Percentiles rank a stretch among this genome's conserved stretches.
Evolutionary conservation across 1,140 invertebrate species (phyloP).

Genomic region (Idris sp.): DNA sequence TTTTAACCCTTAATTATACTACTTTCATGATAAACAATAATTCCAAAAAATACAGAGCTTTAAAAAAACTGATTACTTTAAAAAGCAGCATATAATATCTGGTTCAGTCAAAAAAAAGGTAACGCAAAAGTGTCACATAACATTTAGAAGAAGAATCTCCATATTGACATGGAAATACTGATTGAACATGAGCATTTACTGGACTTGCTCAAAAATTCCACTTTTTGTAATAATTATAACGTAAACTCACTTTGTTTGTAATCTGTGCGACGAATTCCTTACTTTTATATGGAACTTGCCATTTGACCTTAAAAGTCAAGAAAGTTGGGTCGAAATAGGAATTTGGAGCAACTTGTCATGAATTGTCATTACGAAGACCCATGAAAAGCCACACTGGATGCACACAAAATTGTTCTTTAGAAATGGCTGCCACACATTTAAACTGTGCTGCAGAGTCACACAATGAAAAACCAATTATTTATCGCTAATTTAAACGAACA

Average conservation of each 20-base stretch:
- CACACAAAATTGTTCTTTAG: background rate
- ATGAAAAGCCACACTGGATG: slow-evolving; percentile 31
- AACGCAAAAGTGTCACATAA: too few relatives aligned
- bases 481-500: slow-evolving; percentile 6
- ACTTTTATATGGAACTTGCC: slow-evolving; percentile 69
- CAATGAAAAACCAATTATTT: slow-evolving; percentile 3
- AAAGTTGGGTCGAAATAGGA: slow-evolving; percentile 68
- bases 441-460: background rate
- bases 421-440: background rate
- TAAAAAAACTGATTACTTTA: too few relatives aligned
- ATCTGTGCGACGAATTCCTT: slow-evolving; percentile 56
- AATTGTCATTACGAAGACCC: slow-evolving; percentile 65
- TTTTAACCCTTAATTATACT: too few relatives aligned
- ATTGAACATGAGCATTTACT: slow-evolving; percentile 1
- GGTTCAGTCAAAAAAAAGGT: too few relatives aligned
- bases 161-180: slow-evolving; percentile 50
- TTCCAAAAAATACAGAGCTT: too few relatives aligned
- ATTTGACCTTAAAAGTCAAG: slow-evolving; percentile 74
- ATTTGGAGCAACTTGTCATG: slow-evolving; percentile 68
- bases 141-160: too few relatives aligned
- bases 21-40: too few relatives aligned
- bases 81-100: too few relatives aligned
- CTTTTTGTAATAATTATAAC: too few relatives aligned
- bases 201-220: background rate
- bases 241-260: slow-evolving; percentile 42